Conservation (phyloP, 2,888 invertebrate species). For the Epicampocera succincta region DNA sequence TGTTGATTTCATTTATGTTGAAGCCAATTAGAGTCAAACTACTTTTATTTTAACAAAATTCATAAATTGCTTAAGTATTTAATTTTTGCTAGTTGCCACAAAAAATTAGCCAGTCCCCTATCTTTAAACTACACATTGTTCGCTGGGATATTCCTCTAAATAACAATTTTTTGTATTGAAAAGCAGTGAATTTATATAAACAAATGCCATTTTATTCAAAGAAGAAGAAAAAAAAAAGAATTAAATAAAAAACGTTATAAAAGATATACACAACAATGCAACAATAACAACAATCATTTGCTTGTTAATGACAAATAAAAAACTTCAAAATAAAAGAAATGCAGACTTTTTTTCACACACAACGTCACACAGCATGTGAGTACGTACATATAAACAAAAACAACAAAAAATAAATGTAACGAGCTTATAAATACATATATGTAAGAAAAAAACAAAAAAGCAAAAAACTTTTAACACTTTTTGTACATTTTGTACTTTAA, state of each 20-base stretch:
- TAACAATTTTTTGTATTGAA: constrained; percentile 15
- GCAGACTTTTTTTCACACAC: neutral
- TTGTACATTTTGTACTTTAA: constrained; percentile 39
- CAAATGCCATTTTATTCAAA: constrained; percentile 3
- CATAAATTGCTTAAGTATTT: too few species aligned
- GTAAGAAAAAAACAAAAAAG: constrained; percentile 3
- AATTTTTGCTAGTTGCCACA: too few species aligned
- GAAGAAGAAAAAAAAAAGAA: too few species aligned
- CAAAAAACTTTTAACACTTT: constrained; percentile 46
- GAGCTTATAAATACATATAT: constrained; percentile 47
- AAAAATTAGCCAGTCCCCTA: too few species aligned
- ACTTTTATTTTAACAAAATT: too few species aligned
- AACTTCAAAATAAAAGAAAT: constrained; percentile 22
- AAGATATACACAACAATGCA: constrained; percentile 27
- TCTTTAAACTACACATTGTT: neutral
- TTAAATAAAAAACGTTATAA: constrained; percentile 2
- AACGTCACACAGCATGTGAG: neutral
- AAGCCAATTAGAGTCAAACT: too few species aligned
- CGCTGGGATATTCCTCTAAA: constrained; percentile 11
- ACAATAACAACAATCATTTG: constrained; percentile 44
- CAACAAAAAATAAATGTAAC: constrained; percentile 31
- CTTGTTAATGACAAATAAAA: constrained; percentile 41
- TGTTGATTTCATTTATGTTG: too few species aligned
- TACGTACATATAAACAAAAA: neutral
- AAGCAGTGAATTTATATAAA: constrained; percentile 38